A percentile compares a stretch with the other conserved stretches of the same genome.
phyloP scores from a whole-genome alignment of 2,113 vertebrate genomes.

The Ivindomyrus marchei region DNA sequence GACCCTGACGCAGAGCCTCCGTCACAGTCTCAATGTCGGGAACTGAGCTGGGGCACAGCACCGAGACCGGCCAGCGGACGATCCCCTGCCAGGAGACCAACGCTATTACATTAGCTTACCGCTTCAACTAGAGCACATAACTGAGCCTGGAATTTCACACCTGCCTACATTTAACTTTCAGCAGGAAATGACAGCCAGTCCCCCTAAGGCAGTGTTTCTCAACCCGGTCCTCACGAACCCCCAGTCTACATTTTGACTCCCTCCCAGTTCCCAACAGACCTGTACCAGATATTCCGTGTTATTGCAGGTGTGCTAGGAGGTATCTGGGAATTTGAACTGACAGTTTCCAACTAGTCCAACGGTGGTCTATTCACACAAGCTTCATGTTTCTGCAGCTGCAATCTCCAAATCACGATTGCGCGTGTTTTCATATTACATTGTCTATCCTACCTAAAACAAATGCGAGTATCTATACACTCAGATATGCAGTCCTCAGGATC shows the following conservation, averaged over 20 bases:
- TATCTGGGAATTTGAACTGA: neutral
- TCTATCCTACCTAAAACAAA: neutral
- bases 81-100: conserved; percentile 44
- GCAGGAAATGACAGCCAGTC: neutral
- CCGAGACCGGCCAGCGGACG: conserved; percentile 65
- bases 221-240: neutral
- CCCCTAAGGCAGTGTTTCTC: neutral
- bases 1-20: conserved; percentile 59
- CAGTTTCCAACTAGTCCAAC: neutral
- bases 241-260: neutral
- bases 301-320: neutral
- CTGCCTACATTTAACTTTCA: neutral
- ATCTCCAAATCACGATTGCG: neutral
- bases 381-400: neutral
- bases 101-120: neutral
- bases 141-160: neutral
- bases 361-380: neutral
- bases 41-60: conserved; percentile 56
- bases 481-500: neutral
- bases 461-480: neutral
- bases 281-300: neutral
- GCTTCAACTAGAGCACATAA: neutral
- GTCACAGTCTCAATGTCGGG: conserved; percentile 69
- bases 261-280: neutral
- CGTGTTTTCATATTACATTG: neutral